A percentile compares a stretch with the other conserved stretches of the same genome.
Evolutionary conservation across 2,888 invertebrate species (phyloP).

Genomic region (Hoplodrina blanda): DNA sequence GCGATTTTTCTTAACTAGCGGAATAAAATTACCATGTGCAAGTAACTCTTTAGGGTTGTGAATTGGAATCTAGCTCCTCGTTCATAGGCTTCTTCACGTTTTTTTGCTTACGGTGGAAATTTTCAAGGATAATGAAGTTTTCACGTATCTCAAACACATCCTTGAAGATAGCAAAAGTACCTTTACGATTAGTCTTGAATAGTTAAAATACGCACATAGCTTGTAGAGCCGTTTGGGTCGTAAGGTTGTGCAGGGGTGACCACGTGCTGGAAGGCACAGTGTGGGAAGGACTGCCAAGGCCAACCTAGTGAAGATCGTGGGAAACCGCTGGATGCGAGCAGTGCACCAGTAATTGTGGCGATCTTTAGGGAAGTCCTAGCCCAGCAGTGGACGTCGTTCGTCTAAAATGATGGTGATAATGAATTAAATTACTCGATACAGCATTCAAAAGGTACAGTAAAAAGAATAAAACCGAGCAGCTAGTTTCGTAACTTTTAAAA

Average conservation of each 20-base stretch:
- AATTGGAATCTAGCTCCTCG: conserved; percentile 35
- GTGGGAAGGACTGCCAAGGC: too few relatives aligned
- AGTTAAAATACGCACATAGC: too few relatives aligned
- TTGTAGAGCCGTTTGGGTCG: too few relatives aligned
- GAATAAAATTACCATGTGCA: conserved; percentile 78
- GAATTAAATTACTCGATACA: not conserved
- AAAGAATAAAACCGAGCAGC: not conserved
- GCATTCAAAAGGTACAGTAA: not conserved
- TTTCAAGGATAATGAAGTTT: conserved; percentile 9
- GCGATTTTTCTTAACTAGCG: conserved; percentile 85
- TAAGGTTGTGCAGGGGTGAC: too few relatives aligned
- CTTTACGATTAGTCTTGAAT: too few relatives aligned
- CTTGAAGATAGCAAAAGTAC: not conserved
- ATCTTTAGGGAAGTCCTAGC: too few relatives aligned
- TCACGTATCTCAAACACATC: not conserved
- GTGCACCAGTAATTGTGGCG: too few relatives aligned
- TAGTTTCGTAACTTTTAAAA: conserved; percentile 13
- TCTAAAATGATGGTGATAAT: too few relatives aligned
- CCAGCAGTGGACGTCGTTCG: too few relatives aligned
- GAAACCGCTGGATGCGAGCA: too few relatives aligned
- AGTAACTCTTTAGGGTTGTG: conserved; percentile 56
- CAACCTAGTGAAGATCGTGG: too few relatives aligned
- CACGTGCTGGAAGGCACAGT: too few relatives aligned
- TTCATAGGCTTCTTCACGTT: conserved; percentile 15
- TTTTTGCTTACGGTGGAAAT: conserved; percentile 17